A percentile compares a stretch with the other conserved stretches of the same genome.
Conservation (phyloP, 2,113 vertebrate species). For the Xerus inauris region DNA sequence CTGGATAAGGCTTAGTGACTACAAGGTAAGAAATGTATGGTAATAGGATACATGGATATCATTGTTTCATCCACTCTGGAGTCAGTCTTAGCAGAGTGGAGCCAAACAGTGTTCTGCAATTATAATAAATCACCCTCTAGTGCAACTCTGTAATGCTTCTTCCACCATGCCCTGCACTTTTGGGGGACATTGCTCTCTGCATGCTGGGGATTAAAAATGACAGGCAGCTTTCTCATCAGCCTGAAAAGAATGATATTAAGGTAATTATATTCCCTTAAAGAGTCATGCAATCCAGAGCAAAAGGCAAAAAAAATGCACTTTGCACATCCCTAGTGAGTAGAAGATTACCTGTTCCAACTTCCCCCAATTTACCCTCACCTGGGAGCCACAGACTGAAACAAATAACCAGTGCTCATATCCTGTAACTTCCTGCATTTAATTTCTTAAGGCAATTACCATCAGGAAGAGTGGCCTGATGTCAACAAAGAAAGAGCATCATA, state of each 20-base stretch:
- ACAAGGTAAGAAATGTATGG: background rate
- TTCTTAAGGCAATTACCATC: background rate
- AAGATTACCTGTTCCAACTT: background rate
- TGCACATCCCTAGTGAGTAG: background rate
- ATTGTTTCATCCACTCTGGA: background rate
- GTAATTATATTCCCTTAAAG: background rate
- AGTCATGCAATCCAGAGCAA: background rate
- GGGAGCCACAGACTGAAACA: background rate
- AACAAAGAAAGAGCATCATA: background rate
- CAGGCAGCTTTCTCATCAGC: background rate
- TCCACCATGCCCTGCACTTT: background rate
- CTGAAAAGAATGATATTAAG: background rate
- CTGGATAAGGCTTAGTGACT: background rate
- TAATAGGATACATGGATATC: background rate
- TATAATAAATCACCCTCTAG: background rate
- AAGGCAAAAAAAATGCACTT: background rate
- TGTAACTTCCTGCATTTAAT: background rate
- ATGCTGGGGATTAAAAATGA: background rate
- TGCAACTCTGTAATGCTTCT: background rate
- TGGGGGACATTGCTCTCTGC: background rate
- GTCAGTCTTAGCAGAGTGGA: background rate
- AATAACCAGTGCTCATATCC: background rate
- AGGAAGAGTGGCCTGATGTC: background rate
- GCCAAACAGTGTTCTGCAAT: background rate
- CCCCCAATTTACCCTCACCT: background rate